These are phyloP conservation scores for Xestobium rufovillosum DNA, from an alignment of 2,888 invertebrate species.

Conservation along the genomic window DNA sequence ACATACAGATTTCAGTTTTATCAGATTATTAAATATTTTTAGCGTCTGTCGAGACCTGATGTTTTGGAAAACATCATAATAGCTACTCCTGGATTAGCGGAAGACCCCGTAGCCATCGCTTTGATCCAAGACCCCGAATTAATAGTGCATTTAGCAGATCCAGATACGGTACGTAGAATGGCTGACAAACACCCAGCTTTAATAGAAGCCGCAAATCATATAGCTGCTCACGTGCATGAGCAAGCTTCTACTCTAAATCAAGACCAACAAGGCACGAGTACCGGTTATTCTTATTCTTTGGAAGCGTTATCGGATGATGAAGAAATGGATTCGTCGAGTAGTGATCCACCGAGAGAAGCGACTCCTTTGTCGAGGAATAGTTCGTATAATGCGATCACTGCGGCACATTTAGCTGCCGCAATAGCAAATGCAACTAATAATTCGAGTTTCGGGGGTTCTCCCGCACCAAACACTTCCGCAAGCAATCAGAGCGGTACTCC, in stretches of 20 bases:
- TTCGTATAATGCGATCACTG: slow-evolving; percentile 53
- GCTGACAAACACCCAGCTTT: slow-evolving; percentile 63
- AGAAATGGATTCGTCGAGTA: slow-evolving; percentile 45
- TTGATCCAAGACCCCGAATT: slow-evolving; percentile 71
- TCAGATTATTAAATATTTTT: slow-evolving; percentile 20
- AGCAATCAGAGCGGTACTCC: slow-evolving; percentile 17
- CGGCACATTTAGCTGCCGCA: slow-evolving; percentile 67
- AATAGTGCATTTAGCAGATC: slow-evolving; percentile 62
- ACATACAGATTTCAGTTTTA: slow-evolving; percentile 5
- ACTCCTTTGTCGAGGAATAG: slow-evolving; percentile 35
- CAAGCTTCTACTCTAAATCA: slow-evolving; percentile 49
- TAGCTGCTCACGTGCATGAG: slow-evolving; percentile 51
- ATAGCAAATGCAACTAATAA: slow-evolving; percentile 52
- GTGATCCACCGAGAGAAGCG: slow-evolving; percentile 33
- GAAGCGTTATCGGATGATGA: slow-evolving; percentile 49
- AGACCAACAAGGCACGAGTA: slow-evolving; percentile 46
- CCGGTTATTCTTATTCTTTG: slow-evolving; percentile 46
- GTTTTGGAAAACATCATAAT: slow-evolving; percentile 61
- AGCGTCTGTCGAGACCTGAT: slow-evolving; percentile 43
- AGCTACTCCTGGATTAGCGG: slow-evolving; percentile 59
- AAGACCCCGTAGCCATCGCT: slow-evolving; percentile 66
- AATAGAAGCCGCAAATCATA: slow-evolving; percentile 59
- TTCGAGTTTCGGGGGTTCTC: slow-evolving; percentile 28
- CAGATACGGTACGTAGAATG: slow-evolving; percentile 59
- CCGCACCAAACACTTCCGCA: slow-evolving; percentile 19